Base-by-base conservation (phyloP, 2,113 vertebrate genomes). In the Parus major region DNA sequence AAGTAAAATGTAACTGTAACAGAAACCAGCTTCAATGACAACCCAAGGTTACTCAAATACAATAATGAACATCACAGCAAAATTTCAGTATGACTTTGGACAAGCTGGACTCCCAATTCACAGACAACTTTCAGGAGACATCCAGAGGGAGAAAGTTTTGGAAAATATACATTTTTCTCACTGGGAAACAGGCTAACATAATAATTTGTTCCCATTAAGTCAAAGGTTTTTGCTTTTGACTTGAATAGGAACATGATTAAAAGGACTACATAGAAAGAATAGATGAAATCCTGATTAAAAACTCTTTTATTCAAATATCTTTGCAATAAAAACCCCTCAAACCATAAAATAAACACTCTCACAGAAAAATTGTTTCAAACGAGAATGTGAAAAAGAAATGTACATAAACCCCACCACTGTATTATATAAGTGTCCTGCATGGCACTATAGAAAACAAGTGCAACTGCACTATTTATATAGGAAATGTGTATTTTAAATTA, bases 191-290 rank as follows among this genome's bases (percentile, higher is more conserved):
- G 0, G 1, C 15, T 91, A 84, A 81, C 57, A 75, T n/a, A 95
- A 88, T 75, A 53, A 78, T 56, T 63, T 93, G 76, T 71, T 94
- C 91, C 57, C 69, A 93, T 93, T 96, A 95, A 94, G 94, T 95
- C 88, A 94, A 47, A 55, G 33, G 4, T 77, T 92, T 82, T 85
- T 72, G 42, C 47, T 89, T 91, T 75, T 70, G 63, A 88, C 68
- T 93, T 83, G 27, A 91, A 80, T 52, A 83, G 50, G 15, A 93
- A 78, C 41, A 75, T 49, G 64, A 95, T 90, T 90, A 93, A 95
- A 92, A 91, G 35, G 47, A 75, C 29, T 79, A 76, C 42, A 41
- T 9, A 50, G 60, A 72, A 96, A 93, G 65, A 60, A 60, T 5
- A 88, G 68, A 82, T 50, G 36, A 97, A 90, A 94, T 64, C 65